phyloP scores from a whole-genome alignment of 1,140 invertebrate species.

The Drosophila arawakana region DNA sequence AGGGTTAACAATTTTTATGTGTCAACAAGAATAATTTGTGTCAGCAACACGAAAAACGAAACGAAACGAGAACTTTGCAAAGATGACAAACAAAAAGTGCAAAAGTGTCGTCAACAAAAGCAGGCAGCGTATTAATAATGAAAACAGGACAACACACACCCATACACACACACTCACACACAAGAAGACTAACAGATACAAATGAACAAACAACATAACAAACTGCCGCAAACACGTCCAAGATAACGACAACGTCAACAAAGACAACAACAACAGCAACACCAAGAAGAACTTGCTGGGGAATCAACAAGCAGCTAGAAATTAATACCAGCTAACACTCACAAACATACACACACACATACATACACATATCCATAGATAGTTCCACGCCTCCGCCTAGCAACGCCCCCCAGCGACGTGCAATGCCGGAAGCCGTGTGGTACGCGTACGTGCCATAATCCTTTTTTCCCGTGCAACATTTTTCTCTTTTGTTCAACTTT shows the following conservation, averaged over 20 bases:
- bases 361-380: conserved; percentile 1
- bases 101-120: conserved; percentile 55
- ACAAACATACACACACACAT: conserved; percentile 6
- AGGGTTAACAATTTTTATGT: conserved; percentile 80
- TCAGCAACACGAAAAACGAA: conserved; percentile 57
- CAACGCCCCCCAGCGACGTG: conserved; percentile 30
- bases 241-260: conserved; percentile 12
- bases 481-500: conserved; percentile 32
- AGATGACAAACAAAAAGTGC: conserved; percentile 53
- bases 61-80: conserved; percentile 50
- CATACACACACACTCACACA: conserved; percentile 29
- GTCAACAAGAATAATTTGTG: conserved; percentile 82
- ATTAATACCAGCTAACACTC: conserved; percentile 55
- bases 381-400: background rate
- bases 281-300: conserved; percentile 1
- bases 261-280: conserved; percentile 4
- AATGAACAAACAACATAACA: conserved; percentile 46
- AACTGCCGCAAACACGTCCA: conserved; percentile 40
- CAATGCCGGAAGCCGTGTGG: conserved; percentile 33
- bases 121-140: conserved; percentile 67
- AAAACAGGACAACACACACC: conserved; percentile 48
- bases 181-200: conserved; percentile 36
- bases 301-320: conserved; percentile 60
- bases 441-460: conserved; percentile 56
- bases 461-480: conserved; percentile 43